Evolutionary conservation across 2,113 vertebrate species (phyloP).

Genomic region (Colossoma macropomum): DNA sequence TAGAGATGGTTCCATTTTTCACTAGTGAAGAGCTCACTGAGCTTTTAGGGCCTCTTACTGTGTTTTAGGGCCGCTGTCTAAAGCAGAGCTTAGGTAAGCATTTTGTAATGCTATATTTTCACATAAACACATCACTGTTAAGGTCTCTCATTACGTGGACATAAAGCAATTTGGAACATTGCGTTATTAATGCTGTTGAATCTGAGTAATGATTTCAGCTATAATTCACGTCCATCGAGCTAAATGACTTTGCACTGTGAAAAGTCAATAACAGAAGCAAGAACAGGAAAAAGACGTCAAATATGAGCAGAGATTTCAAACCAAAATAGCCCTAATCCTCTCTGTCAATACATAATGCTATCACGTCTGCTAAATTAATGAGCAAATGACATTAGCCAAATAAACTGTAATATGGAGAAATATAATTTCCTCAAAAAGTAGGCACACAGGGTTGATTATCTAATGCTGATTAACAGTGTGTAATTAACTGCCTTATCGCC

Average conservation of each 20-base stretch:
- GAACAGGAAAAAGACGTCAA: neutral
- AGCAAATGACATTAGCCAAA: neutral
- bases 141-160: neutral
- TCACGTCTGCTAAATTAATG: slow-evolving; percentile 1
- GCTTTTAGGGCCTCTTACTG: neutral
- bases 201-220: neutral
- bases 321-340: neutral
- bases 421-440: neutral
- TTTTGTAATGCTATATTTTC: neutral
- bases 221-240: neutral
- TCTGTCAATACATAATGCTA: neutral
- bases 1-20: no score
- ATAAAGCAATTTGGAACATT: neutral
- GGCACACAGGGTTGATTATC: neutral
- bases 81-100: neutral
- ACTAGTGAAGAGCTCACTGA: neutral
- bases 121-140: neutral
- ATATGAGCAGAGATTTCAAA: neutral
- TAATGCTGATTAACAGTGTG: neutral
- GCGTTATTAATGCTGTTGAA: neutral
- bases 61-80: neutral
- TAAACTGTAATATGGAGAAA: neutral
- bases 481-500: neutral
- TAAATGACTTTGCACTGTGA: neutral
- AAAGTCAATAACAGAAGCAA: neutral